phyloP scores from a whole-genome alignment of 2,113 vertebrate species.

The Percina caprodes region DNA sequence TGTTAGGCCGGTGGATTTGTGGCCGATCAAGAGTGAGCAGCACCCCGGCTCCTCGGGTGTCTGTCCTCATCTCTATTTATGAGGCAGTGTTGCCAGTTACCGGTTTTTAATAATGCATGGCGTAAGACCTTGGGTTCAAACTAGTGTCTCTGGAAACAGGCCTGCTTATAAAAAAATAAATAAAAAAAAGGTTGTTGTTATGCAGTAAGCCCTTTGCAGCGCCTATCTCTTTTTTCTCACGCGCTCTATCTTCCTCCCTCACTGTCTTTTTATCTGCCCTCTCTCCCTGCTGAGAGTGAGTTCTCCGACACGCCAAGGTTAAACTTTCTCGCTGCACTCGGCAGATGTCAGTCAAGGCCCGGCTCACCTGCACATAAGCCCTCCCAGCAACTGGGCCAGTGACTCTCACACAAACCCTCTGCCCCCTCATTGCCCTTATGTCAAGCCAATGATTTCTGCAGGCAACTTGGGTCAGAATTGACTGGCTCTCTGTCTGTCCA shows the following conservation, averaged over 20 bases:
- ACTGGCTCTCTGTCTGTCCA: constrained; percentile 44
- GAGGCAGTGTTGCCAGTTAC: constrained; percentile 79
- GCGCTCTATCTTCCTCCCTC: constrained; percentile 63
- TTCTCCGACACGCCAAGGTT: constrained; percentile 85
- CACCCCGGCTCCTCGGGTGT: constrained; percentile 69
- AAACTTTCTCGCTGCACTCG: constrained; percentile 75
- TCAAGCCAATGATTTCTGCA: constrained; percentile 85
- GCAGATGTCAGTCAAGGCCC: constrained; percentile 83
- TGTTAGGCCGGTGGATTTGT: constrained; percentile 70
- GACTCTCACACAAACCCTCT: constrained; percentile 80
- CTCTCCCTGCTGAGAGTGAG: constrained; percentile 70
- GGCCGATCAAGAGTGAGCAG: constrained; percentile 75
- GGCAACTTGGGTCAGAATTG: constrained; percentile 76
- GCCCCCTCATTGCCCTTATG: constrained; percentile 84
- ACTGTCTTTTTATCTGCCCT: constrained; percentile 59
- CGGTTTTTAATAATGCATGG: constrained; percentile 83
- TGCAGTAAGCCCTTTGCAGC: constrained; percentile 65
- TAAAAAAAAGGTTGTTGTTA: constrained; percentile 73
- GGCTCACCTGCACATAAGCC: constrained; percentile 81
- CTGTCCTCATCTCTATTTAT: constrained; percentile 82
- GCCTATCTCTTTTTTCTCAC: constrained; percentile 48
- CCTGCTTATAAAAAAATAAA: constrained; percentile 50
- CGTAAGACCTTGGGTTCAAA: constrained; percentile 80
- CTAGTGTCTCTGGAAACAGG: constrained; percentile 73
- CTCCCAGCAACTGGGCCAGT: constrained; percentile 66